Base-by-base conservation (phyloP, 2,797 vertebrate genomes). In the Alectoris magna region DNA sequence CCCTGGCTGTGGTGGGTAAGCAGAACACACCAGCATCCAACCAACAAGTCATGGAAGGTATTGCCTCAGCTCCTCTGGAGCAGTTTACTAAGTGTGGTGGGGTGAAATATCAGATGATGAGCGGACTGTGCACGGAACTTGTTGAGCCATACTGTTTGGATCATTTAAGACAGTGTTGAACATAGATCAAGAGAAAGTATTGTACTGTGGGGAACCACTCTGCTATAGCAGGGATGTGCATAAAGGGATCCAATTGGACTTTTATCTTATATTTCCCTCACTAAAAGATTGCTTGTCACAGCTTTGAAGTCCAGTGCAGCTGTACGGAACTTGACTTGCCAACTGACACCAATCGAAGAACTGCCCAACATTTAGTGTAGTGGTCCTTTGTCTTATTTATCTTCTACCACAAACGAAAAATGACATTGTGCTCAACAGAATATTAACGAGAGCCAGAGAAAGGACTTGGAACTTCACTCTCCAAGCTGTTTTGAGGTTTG, bases 31-130 rank as follows among this genome's bases (percentile, higher is more conserved):
- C 29, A 63, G 58, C n/a, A 36, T 0, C 46, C 9, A 31, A 59
- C 29, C 34, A 56, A 19, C 29, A 41, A 0, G 3, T 10, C 22
- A 9, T 17, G 74, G 55, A 80, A 84, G 66, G 21, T 36, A 69
- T n/a, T 82, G 86, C 88, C 81, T 88, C 78, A 76, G 60, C 64
- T 76, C 26, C 64, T 70, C 36, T 2, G 31, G 29, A 23, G 13
- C 16, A 10, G 11, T 3, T 14, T 36, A 68, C 49, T 0, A 0
- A 75, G n/a, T 4, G 43, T 1, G 26, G 56, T 60, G 68, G n/a
- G 48, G 70, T 56, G 68, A 89, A 94, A 87, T 36, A 64, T 1
- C 7, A 64, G 59, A 70, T 14, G 49, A 3, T 34, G 59, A 69
- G 38, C 7, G 14, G 21, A 48, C 17, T n/a, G 44, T 48, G 39